These are phyloP conservation scores for Lasioglossum morio DNA, from an alignment of 2,888 invertebrate genomes.

Conservation along the genomic window DNA sequence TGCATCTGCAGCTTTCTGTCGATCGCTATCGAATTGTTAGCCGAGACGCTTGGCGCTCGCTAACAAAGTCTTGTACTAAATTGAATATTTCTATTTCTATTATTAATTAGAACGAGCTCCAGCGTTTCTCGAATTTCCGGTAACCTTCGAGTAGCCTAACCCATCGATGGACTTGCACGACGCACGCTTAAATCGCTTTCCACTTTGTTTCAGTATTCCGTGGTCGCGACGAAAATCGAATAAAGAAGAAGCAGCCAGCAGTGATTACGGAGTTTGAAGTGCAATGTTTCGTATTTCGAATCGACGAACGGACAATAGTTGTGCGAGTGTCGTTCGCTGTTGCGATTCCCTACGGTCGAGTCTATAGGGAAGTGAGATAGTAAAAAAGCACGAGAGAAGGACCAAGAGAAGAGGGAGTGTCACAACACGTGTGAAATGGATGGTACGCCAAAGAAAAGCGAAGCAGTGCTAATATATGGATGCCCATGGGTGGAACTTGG, in stretches of 20 bases:
- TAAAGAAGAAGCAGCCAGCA: background rate
- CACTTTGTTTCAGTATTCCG: slow-evolving; percentile 30
- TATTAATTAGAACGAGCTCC: no score
- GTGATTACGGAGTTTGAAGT: slow-evolving; percentile 5
- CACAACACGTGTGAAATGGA: slow-evolving; percentile 82
- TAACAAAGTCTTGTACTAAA: no score
- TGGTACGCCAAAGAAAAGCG: slow-evolving; percentile 81
- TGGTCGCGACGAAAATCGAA: background rate
- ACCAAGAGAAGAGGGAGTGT: slow-evolving; percentile 64
- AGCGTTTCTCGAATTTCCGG: background rate
- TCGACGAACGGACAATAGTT: background rate
- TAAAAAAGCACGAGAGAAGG: background rate
- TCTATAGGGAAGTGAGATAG: slow-evolving; percentile 50
- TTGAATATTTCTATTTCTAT: no score
- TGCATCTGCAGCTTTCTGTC: background rate
- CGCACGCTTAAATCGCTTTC: background rate
- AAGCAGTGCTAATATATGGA: slow-evolving; percentile 84
- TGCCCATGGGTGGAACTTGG: slow-evolving; percentile 85
- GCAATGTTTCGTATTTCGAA: slow-evolving; percentile 28
- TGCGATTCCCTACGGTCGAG: slow-evolving; percentile 11
- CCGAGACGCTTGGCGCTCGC: no score
- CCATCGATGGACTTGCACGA: background rate
- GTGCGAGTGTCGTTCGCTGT: slow-evolving; percentile 40
- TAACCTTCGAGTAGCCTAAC: background rate
- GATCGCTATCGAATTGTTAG: background rate